Evolutionary conservation across 1,140 invertebrate species (phyloP).

Genomic region (Drosophila sturtevanti): DNA sequence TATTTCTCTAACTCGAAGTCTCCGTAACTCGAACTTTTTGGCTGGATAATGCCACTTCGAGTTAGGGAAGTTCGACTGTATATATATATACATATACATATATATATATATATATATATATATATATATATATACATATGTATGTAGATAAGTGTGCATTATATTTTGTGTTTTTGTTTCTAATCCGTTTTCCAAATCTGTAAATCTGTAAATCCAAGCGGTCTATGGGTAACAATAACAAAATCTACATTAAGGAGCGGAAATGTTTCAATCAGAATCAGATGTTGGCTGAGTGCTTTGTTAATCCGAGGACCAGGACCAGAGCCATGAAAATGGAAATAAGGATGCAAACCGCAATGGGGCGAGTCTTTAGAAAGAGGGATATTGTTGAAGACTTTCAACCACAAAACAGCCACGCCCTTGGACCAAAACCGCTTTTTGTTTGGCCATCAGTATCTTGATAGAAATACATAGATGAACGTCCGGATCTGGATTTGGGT

Average conservation of each 20-base stretch:
- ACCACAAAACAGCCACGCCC: constrained; percentile 65
- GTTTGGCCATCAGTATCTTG: constrained; percentile 37
- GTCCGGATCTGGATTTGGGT: constrained; percentile 15
- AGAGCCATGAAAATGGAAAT: constrained; percentile 5
- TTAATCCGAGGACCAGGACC: constrained; percentile 39
- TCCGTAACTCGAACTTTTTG: too few relatives aligned
- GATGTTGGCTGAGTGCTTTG: constrained; percentile 68
- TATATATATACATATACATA: too few relatives aligned
- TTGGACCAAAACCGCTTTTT: constrained; percentile 29
- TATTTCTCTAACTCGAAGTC: too few relatives aligned
- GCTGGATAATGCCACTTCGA: too few relatives aligned
- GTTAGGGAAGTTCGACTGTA: too few relatives aligned
- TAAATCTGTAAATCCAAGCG: constrained; percentile 71
- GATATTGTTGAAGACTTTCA: neutral
- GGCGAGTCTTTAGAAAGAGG: constrained; percentile 59
- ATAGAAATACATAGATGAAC: constrained; percentile 25
- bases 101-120: too few relatives aligned
- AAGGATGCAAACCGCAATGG: constrained; percentile 21
- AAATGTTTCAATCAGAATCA: constrained; percentile 73
- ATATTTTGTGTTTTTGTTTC: constrained; percentile 48
- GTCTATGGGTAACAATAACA: constrained; percentile 67
- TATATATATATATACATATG: too few relatives aligned
- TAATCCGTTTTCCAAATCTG: constrained; percentile 73
- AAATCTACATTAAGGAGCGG: constrained; percentile 50
- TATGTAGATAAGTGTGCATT: constrained; percentile 17